Base-by-base conservation (phyloP, 2,797 vertebrate genomes). In the Otus scops region DNA sequence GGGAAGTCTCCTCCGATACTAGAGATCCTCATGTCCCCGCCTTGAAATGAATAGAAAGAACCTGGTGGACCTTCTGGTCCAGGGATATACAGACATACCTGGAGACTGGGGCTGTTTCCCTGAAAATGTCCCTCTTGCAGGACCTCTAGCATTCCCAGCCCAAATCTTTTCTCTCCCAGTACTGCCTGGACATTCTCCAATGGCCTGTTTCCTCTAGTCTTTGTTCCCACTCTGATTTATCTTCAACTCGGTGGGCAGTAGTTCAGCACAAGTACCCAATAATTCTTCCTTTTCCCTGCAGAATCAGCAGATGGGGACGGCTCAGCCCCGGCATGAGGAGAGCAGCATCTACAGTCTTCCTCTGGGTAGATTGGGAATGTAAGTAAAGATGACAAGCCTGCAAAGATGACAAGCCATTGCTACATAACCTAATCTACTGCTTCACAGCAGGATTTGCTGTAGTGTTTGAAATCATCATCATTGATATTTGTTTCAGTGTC, bases 321-420 rank as follows among this genome's bases (percentile, higher is more conserved):
- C 81, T 82, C 39, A 59, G 54, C n/a, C 28, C 27, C 27, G 39
- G 45, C 6, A 3, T 0, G 7, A 32, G 45, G 26, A 19, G 7
- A 78, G 28, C 32, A 43, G 51, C 26, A 15, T 5, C 21, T 28
- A 17, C 65, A 68, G 3, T 32, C 36, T 47, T 56, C n/a, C 38
- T 70, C 27, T 32, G 48, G 19, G 27, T 39, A 24, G 48, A 19
- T 3, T 0, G 1, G 51, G 22, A 51, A 9, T 1, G 30, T 5
- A 36, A 59, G 17, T 20, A 57, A 41, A 61, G 50, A 11, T 27
- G 5, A 17, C 24, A 56, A 63, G 27, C 11, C 45, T 56, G 8
- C 11, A 57, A 41, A 61, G 50, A 11, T 27, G 5, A 17, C 24
- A 56, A 68, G 27, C 10, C 6, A 4, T 19, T 38, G 38, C 34